Conservation (phyloP, 2,888 invertebrate species). For the Yponomeuta plumbellus region DNA sequence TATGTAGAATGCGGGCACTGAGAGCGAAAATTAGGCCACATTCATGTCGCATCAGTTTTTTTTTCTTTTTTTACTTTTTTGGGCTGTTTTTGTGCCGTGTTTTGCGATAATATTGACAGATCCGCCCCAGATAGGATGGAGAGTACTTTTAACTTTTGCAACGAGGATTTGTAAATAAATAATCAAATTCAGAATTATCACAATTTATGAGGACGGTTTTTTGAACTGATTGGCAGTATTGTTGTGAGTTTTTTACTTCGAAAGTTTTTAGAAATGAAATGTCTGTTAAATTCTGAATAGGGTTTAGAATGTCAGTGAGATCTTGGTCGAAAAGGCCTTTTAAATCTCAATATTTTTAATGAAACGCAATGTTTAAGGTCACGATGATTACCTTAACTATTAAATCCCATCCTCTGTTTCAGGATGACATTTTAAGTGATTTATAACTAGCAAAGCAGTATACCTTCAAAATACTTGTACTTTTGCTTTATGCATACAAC, state of each 20-base stretch:
- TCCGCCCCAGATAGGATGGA: slow-evolving; percentile 43
- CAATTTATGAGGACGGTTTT: slow-evolving; percentile 48
- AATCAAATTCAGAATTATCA: slow-evolving; percentile 67
- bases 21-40: slow-evolving; percentile 73
- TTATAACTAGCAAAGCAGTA: too few relatives aligned
- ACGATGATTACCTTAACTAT: too few relatives aligned
- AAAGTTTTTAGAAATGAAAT: background rate
- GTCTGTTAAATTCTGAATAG: background rate
- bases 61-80: slow-evolving; percentile 32
- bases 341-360: too few relatives aligned
- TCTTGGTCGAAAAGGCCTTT: too few relatives aligned
- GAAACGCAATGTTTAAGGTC: too few relatives aligned
- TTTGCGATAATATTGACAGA: slow-evolving; percentile 75
- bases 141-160: slow-evolving; percentile 35
- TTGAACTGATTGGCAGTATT: slow-evolving; percentile 63
- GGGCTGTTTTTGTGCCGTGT: slow-evolving; percentile 41
- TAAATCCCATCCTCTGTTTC: too few relatives aligned
- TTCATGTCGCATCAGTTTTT: slow-evolving; percentile 43
- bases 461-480: too few relatives aligned
- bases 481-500: too few relatives aligned
- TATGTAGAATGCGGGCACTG: slow-evolving; percentile 66
- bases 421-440: too few relatives aligned
- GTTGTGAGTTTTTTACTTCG: slow-evolving; percentile 45
- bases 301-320: background rate
- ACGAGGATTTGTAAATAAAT: slow-evolving; percentile 70